Evolutionary conservation across 2,113 vertebrate species (phyloP).

Genomic region (Forbesichthys papilliferus): DNA sequence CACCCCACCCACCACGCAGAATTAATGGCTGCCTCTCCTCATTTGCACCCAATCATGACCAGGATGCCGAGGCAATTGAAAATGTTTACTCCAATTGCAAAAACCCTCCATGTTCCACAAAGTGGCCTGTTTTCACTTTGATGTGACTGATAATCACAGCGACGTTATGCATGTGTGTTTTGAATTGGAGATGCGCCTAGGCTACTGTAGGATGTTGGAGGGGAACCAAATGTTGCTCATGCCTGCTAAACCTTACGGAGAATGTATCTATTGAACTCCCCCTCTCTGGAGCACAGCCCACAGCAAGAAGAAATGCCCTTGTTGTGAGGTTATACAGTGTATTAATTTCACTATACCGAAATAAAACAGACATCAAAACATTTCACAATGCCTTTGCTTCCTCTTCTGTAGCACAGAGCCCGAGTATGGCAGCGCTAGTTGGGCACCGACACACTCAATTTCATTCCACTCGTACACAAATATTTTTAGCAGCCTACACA

Average conservation of each 20-base stretch:
- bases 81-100: slow-evolving; percentile 74
- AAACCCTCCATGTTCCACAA: slow-evolving; percentile 73
- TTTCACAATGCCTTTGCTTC: slow-evolving; percentile 35
- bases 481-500: slow-evolving; percentile 13
- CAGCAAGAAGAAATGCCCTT: slow-evolving; percentile 65
- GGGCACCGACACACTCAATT: slow-evolving; percentile 17
- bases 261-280: slow-evolving; percentile 64
- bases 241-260: slow-evolving; percentile 71
- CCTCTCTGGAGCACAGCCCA: slow-evolving; percentile 65
- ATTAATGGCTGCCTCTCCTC: slow-evolving; percentile 78
- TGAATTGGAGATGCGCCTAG: slow-evolving; percentile 74
- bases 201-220: slow-evolving; percentile 60
- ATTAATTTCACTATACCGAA: slow-evolving; percentile 57
- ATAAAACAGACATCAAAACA: slow-evolving; percentile 65
- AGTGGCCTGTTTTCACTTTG: slow-evolving; percentile 76
- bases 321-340: slow-evolving; percentile 70
- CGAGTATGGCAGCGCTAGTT: slow-evolving; percentile 13
- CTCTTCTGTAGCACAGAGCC: slow-evolving; percentile 17
- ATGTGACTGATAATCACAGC: slow-evolving; percentile 77
- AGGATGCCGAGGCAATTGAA: slow-evolving; percentile 75
- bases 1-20: slow-evolving; percentile 39
- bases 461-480: slow-evolving; percentile 14
- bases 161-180: slow-evolving; percentile 76
- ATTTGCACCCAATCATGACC: slow-evolving; percentile 77
- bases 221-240: slow-evolving; percentile 66